Evolutionary conservation across 1,140 invertebrate genomes (phyloP).

Genomic region (Alviniconcha marisindica): DNA sequence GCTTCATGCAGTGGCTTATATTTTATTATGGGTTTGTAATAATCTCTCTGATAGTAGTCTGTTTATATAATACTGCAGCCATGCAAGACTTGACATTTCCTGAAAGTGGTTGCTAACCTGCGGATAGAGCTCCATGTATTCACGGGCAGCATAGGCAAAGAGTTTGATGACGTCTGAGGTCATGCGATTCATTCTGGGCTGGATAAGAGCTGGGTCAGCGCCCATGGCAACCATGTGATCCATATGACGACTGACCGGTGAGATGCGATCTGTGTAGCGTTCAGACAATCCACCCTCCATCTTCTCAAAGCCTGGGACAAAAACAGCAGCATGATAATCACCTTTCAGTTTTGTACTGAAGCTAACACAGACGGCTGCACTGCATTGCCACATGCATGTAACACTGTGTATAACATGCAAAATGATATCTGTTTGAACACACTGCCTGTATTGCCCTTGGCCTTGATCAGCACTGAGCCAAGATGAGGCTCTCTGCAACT

Average conservation of each 20-base stretch:
- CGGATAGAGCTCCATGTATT: constrained; percentile 96
- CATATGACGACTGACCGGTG: constrained; percentile 66
- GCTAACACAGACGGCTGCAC: too few species aligned
- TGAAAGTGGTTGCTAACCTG: constrained; percentile 85
- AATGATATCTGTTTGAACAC: too few species aligned
- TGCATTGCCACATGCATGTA: too few species aligned
- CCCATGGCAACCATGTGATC: constrained; percentile 70
- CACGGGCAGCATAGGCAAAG: constrained; percentile 96
- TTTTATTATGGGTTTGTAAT: too few species aligned
- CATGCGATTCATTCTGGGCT: constrained; percentile 65
- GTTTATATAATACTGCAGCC: too few species aligned
- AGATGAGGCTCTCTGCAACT: too few species aligned
- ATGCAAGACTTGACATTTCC: too few species aligned
- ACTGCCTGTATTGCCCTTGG: too few species aligned
- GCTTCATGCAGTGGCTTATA: background rate
- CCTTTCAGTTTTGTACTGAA: too few species aligned
- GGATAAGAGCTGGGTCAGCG: constrained; percentile 65
- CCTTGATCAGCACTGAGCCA: too few species aligned
- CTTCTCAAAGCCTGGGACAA: constrained; percentile 92
- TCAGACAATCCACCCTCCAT: constrained; percentile 92
- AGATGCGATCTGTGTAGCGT: constrained; percentile 66
- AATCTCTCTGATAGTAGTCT: too few species aligned
- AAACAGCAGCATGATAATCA: background rate
- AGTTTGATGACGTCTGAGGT: constrained; percentile 80
- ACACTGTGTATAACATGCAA: too few species aligned